Evolutionary conservation across 2,888 invertebrate species (phyloP).

Genomic region (Oxystoma pomonae): DNA sequence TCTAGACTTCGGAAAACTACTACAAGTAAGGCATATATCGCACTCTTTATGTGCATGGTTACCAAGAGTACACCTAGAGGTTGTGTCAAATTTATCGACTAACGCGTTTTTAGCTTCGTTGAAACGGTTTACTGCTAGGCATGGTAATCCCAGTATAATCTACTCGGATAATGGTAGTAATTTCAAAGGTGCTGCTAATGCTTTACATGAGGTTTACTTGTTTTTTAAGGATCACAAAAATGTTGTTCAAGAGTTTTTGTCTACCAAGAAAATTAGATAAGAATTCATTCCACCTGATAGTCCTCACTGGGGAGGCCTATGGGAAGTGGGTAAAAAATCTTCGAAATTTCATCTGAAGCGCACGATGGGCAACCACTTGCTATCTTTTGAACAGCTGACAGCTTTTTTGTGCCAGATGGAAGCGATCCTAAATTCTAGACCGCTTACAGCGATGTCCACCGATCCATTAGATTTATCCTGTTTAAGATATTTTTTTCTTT

Average conservation of each 20-base stretch:
- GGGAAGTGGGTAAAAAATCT: constrained; percentile 36
- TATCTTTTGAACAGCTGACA: constrained; percentile 35
- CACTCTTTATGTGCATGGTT: constrained; percentile 21
- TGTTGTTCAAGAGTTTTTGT: constrained; percentile 7
- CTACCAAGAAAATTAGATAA: constrained; percentile 24
- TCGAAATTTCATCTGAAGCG: constrained; percentile 34
- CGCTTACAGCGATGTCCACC: constrained; percentile 27
- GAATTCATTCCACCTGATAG: constrained; percentile 34
- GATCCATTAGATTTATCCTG: constrained; percentile 25
- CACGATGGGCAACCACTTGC: constrained; percentile 22
- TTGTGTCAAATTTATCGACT: constrained; percentile 13
- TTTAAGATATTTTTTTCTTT: constrained; percentile 15
- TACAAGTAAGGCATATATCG: constrained; percentile 16
- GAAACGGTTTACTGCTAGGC: constrained; percentile 17
- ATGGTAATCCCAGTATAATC: constrained; percentile 10
- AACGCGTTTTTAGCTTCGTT: constrained; percentile 14
- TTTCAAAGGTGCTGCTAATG: constrained; percentile 17
- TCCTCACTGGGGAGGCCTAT: constrained; percentile 37
- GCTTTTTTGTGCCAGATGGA: constrained; percentile 36
- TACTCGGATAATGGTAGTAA: constrained; percentile 18
- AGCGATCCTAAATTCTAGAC: constrained; percentile 35
- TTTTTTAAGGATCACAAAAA: constrained; percentile 7
- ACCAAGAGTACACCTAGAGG: constrained; percentile 20
- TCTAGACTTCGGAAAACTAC: constrained; percentile 10
- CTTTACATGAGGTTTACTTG: constrained; percentile 9